Conservation (phyloP, 1,140 invertebrate genomes). For the Sipha flava region DNA sequence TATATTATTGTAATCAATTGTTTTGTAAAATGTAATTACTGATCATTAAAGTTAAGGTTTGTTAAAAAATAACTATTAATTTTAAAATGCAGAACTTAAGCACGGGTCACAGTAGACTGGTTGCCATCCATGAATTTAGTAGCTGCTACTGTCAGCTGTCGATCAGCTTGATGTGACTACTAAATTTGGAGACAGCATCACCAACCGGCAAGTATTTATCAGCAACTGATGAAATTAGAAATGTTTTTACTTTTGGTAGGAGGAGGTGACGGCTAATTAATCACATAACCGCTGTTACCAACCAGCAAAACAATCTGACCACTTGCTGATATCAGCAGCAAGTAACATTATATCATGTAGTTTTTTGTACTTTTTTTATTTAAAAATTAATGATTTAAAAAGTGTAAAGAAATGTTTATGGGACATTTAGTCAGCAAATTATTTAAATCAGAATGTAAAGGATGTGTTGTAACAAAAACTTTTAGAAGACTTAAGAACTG, state of each 20-base stretch:
- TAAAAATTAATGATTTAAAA: not conserved
- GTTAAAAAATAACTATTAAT: too few relatives aligned
- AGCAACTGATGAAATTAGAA: not conserved
- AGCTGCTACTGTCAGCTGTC: not conserved
- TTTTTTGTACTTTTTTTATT: not conserved
- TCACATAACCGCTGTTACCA: not conserved
- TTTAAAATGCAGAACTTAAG: too few relatives aligned
- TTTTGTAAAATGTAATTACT: too few relatives aligned
- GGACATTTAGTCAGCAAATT: not conserved
- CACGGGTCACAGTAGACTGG: not conserved
- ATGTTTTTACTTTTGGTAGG: constrained; percentile 1
- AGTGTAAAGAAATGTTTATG: not conserved
- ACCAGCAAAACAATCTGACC: not conserved
- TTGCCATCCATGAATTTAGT: not conserved
- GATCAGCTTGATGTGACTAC: constrained; percentile 7
- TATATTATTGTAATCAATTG: too few relatives aligned
- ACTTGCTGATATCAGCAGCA: not conserved
- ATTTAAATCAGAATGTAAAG: not conserved
- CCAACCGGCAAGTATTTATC: not conserved
- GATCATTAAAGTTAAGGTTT: too few relatives aligned
- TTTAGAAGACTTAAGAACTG: not conserved
- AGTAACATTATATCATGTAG: not conserved
- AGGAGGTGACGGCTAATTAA: not conserved
- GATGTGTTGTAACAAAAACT: not conserved
- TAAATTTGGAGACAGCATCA: not conserved